These are phyloP conservation scores for Oncorhynchus nerka DNA, from an alignment of 2,113 vertebrate genomes.

Conservation along the genomic window DNA sequence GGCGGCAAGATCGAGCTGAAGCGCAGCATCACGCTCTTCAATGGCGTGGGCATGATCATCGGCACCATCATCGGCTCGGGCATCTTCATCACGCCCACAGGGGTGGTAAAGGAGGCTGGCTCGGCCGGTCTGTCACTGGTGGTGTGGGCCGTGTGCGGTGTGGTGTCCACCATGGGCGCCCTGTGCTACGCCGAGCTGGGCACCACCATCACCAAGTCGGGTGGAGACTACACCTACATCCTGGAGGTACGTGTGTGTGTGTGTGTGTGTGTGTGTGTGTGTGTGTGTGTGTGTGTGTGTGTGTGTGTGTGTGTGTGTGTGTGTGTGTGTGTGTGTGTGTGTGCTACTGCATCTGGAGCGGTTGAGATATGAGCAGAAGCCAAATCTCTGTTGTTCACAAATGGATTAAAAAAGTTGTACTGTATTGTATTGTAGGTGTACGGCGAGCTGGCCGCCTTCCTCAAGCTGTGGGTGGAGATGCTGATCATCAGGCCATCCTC, in stretches of 20 bases:
- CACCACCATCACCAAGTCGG: conserved; percentile 73
- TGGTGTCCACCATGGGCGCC: conserved; percentile 74
- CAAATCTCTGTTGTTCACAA: too few species aligned
- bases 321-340: too few species aligned
- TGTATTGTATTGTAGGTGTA: conserved; percentile 46
- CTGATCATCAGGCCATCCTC: conserved; percentile 76
- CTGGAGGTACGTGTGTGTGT: conserved; percentile 43
- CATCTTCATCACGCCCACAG: conserved; percentile 73
- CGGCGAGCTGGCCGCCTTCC: conserved; percentile 70
- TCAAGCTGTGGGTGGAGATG: conserved; percentile 78
- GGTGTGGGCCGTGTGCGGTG: conserved; percentile 68
- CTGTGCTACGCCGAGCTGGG: conserved; percentile 76
- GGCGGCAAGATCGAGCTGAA: conserved; percentile 63
- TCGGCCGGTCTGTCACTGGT: conserved; percentile 71
- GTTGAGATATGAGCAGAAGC: too few species aligned
- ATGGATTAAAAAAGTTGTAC: too few species aligned
- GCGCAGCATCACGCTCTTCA: conserved; percentile 75
- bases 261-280: too few species aligned
- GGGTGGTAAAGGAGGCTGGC: conserved; percentile 70
- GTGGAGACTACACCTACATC: conserved; percentile 77
- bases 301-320: too few species aligned
- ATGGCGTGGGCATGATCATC: conserved; percentile 75
- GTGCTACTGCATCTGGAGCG: too few species aligned
- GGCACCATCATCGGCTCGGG: conserved; percentile 77
- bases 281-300: too few species aligned